These are phyloP conservation scores for Aphis gossypii DNA, from an alignment of 1,140 invertebrate species.

Conservation along the genomic window DNA sequence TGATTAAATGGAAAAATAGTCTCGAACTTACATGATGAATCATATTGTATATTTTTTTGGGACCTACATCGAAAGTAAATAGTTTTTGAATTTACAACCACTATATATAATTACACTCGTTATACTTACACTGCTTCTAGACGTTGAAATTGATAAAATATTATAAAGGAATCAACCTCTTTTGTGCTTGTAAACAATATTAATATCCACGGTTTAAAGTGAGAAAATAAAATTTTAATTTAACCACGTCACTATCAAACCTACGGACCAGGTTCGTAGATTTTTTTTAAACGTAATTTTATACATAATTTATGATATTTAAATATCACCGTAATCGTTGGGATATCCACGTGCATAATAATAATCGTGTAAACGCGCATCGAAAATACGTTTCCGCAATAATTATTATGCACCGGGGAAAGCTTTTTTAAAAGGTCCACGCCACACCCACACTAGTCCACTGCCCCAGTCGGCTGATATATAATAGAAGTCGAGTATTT, in stretches of 20 bases:
- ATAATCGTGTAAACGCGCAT: background rate
- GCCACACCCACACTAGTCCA: background rate
- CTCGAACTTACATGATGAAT: no score
- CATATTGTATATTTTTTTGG: no score
- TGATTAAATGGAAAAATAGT: no score
- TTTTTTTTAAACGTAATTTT: background rate
- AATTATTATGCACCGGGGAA: constrained; percentile 20
- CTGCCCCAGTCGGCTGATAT: background rate
- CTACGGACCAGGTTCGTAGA: background rate
- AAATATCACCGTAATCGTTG: background rate
- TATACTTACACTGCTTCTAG: no score
- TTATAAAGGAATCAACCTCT: background rate
- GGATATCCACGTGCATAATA: background rate
- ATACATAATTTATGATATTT: background rate
- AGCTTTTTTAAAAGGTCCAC: constrained; percentile 28
- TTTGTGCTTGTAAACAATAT: background rate
- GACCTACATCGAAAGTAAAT: no score
- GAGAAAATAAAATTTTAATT: background rate
- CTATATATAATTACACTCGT: no score
- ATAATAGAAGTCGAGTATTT: constrained; percentile 35
- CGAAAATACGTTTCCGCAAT: background rate
- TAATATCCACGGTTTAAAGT: background rate
- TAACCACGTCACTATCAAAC: background rate
- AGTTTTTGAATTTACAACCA: no score
- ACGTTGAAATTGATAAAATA: no score